Percentiles rank a stretch among this genome's conserved stretches.
phyloP scores from a whole-genome alignment of 2,888 invertebrate genomes.

The Drosophila tripunctata region DNA sequence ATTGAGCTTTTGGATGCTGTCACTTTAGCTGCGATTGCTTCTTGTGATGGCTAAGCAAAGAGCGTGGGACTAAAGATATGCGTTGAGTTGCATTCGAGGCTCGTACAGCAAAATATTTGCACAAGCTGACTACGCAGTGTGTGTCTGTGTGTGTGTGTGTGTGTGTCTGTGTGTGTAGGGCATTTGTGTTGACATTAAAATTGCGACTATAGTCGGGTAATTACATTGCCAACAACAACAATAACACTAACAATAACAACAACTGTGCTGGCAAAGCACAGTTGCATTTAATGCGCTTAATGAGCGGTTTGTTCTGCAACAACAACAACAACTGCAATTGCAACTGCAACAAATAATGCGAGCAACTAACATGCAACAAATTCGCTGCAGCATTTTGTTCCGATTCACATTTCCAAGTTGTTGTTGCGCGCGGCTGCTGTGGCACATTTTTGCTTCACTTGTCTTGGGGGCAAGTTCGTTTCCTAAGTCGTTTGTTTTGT shows the following conservation, averaged over 20 bases:
- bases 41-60: not conserved
- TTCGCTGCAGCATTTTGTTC: slow-evolving; percentile 54
- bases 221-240: slow-evolving; percentile 49
- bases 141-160: slow-evolving; percentile 2
- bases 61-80: not conserved
- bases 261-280: slow-evolving; percentile 50
- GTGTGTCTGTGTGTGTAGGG: slow-evolving; percentile 34
- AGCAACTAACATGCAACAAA: slow-evolving; percentile 67
- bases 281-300: slow-evolving; percentile 70
- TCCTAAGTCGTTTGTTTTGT: slow-evolving; percentile 76
- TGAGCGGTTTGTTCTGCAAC: slow-evolving; percentile 77
- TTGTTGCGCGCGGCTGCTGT: slow-evolving; percentile 31
- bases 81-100: slow-evolving; percentile 11
- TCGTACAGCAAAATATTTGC: not conserved
- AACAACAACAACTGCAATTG: slow-evolving; percentile 32
- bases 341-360: slow-evolving; percentile 28
- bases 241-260: slow-evolving; percentile 31
- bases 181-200: slow-evolving; percentile 64
- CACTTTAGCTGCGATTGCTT: not conserved
- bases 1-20: not conserved
- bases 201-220: slow-evolving; percentile 62
- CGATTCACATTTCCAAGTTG: slow-evolving; percentile 48
- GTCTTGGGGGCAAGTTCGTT: slow-evolving; percentile 76
- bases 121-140: slow-evolving; percentile 8
- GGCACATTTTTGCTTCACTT: slow-evolving; percentile 64